Base-by-base conservation (phyloP, 2,888 invertebrate genomes). In the Chalcis sispes region DNA sequence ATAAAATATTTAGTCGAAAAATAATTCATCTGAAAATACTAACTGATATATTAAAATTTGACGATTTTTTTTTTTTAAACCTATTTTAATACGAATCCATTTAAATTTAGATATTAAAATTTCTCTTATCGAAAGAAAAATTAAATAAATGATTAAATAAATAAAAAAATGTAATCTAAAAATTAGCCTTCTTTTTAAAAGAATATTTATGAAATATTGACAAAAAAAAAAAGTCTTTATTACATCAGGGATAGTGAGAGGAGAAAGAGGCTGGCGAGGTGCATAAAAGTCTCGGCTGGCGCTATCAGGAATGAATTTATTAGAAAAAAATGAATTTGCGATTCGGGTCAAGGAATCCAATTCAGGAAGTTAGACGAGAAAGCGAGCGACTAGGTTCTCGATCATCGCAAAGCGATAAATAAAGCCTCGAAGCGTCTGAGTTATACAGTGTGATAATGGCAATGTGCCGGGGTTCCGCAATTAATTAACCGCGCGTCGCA, bases 271-370 rank as follows among this genome's bases (percentile, higher is more conserved):
- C 40, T 61, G 42, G 50, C 50, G 20, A 5, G 50, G 2, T 4
- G 50, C 15, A 42, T 13, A 42, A 42, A 42, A 42, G 42, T 32
- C 50, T 29, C 8, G 27, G 2, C n/a, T 10, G 8, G 48, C 56
- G 18, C 27, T 70, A 71, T 71, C 62, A 62, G 62, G 13, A 29
- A 2, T 54, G 42, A 36, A 58, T 18, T 61, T 46, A 67, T 46
- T 54, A 56, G 15, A 20, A 4, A 66, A 73, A 73, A 73, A 59
- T 46, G 27, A 40, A 50, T 40, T 20, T 29, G 27, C 52, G 10
- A 74, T 69, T 67, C 52, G 70, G 70, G 75, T 75, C 70, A 75
- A 64, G 70, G 62, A 75, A 59, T 75, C 65, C 58, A 74, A 74
- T 74, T 54, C 20, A 48, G 42, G 10, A 69, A 61, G 23, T 65